Conservation (phyloP, 2,797 vertebrate species). For the Onychomys leucogaster region DNA sequence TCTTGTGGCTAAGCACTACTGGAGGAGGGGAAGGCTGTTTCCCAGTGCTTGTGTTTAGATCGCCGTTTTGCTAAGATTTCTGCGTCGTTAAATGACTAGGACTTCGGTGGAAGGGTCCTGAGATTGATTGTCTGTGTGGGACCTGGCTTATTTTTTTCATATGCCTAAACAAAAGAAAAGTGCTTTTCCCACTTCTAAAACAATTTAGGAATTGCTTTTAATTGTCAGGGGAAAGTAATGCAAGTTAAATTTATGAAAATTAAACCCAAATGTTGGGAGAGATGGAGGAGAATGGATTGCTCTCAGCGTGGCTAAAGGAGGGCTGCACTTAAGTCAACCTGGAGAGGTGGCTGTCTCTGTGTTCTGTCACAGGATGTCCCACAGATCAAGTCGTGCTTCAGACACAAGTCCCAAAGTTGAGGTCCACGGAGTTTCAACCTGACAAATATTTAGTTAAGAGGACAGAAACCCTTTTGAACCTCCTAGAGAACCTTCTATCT, state of each 20-base stretch:
- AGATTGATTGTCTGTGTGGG: neutral
- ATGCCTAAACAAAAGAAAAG: neutral
- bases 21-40: neutral
- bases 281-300: neutral
- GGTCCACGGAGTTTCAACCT: too few relatives aligned
- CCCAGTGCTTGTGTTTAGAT: neutral
- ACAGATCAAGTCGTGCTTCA: neutral
- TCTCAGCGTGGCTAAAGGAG: neutral
- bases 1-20: neutral
- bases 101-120: neutral
- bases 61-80: neutral
- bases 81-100: neutral
- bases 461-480: neutral
- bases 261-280: neutral
- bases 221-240: conserved; percentile 29
- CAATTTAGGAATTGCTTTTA: conserved; percentile 7
- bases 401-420: neutral
- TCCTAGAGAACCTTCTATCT: neutral
- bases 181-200: neutral
- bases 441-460: neutral
- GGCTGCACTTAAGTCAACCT: neutral
- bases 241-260: conserved; percentile 24
- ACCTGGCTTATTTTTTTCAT: neutral
- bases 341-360: neutral
- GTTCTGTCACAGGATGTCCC: neutral